A percentile compares a stretch with the other conserved stretches of the same genome.
Conservation (phyloP, 2,113 vertebrate genomes). For the Mesitornis unicolor region DNA sequence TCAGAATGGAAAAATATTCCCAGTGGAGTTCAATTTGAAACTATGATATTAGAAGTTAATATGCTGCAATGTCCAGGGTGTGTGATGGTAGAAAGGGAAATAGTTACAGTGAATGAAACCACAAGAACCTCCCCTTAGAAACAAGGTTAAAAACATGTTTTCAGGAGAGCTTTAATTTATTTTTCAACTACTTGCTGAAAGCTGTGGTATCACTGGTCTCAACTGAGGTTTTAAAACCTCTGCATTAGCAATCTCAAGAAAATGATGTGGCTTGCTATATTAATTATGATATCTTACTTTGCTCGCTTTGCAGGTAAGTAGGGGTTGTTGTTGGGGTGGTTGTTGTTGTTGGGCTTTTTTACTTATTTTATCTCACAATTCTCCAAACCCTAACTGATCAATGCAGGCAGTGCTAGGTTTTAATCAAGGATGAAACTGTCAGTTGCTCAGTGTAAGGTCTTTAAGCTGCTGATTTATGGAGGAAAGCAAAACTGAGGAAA, state of each 20-base stretch:
- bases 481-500: background rate
- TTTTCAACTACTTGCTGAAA: background rate
- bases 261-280: background rate
- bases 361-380: background rate
- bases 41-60: background rate
- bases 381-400: background rate
- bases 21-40: background rate
- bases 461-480: background rate
- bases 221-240: background rate
- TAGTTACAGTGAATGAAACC: constrained; percentile 1
- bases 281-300: background rate
- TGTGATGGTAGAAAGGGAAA: background rate
- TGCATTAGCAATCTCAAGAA: background rate
- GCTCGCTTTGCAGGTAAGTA: background rate
- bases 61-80: background rate
- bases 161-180: background rate
- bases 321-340: no score
- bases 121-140: constrained; percentile 1
- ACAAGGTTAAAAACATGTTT: background rate
- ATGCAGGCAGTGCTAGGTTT: background rate
- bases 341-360: background rate
- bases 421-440: background rate
- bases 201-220: background rate
- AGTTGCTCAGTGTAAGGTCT: background rate
- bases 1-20: background rate